phyloP scores from a whole-genome alignment of 2,888 invertebrate species.

The Nudaria mundana region DNA sequence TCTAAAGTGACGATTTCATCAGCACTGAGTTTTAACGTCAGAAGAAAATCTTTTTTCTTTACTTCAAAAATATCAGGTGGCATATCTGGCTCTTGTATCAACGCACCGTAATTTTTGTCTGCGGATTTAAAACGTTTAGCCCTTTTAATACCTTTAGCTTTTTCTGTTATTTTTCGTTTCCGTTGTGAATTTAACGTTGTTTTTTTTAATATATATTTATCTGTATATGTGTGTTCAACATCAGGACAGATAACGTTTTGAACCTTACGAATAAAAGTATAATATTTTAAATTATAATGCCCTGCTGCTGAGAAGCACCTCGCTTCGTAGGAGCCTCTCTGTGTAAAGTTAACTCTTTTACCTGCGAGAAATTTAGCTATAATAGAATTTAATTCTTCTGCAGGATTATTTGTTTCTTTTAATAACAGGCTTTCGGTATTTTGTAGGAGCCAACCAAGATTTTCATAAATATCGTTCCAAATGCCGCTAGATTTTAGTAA shows the following conservation, averaged over 20 bases:
- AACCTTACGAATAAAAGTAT: neutral
- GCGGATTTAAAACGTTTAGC: too few relatives aligned
- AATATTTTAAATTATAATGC: neutral
- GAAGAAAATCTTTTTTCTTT: too few relatives aligned
- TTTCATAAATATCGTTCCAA: neutral
- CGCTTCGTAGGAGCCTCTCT: neutral
- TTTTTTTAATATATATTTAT: too few relatives aligned
- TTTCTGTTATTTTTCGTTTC: too few relatives aligned
- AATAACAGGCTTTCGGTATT: neutral
- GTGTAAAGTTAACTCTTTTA: neutral
- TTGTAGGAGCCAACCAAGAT: neutral
- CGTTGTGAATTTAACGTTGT: too few relatives aligned
- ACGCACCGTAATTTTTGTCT: too few relatives aligned
- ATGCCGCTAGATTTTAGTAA: neutral
- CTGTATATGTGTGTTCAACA: too few relatives aligned
- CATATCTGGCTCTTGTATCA: too few relatives aligned
- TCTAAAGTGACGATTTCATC: too few relatives aligned
- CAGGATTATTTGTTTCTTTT: neutral
- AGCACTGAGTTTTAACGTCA: too few relatives aligned
- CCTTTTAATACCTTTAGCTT: too few relatives aligned
- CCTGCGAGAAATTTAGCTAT: neutral
- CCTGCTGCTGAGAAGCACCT: neutral
- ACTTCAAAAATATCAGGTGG: too few relatives aligned
- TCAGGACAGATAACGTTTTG: neutral
- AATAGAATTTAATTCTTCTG: neutral